phyloP scores from a whole-genome alignment of 1,140 invertebrate species.

The Nephila pilipes region DNA sequence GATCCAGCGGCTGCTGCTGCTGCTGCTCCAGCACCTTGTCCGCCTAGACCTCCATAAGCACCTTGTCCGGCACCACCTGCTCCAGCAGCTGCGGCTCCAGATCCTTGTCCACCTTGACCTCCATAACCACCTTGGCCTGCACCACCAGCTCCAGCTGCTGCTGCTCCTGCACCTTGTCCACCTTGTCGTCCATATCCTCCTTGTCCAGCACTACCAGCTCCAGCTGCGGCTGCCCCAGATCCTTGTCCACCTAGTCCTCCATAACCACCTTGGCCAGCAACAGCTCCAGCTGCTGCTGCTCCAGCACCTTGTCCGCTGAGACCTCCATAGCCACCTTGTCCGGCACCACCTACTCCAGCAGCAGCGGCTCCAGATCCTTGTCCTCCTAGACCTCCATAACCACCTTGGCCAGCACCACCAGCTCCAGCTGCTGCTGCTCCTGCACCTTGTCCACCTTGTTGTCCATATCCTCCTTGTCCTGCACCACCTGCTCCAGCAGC shows the following conservation, averaged over 20 bases:
- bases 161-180: not conserved
- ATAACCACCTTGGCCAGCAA: not conserved
- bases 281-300: not conserved
- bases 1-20: not conserved
- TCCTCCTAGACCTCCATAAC: not conserved
- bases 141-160: not conserved
- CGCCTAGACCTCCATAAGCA: too few relatives aligned
- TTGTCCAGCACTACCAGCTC: not conserved
- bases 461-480: not conserved
- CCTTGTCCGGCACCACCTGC: too few relatives aligned
- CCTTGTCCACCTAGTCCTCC: too few relatives aligned
- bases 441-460: not conserved
- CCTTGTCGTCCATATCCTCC: not conserved
- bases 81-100: too few relatives aligned
- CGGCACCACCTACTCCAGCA: not conserved
- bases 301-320: not conserved
- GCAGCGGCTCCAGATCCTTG: not conserved
- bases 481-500: not conserved
- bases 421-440: not conserved
- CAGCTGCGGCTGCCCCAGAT: not conserved
- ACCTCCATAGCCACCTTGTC: not conserved
- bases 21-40: too few relatives aligned
- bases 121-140: not conserved
- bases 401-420: not conserved
- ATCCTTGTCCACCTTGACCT: not conserved